Conservation (phyloP, 2,113 vertebrate genomes). For the Trinectes maculatus region DNA sequence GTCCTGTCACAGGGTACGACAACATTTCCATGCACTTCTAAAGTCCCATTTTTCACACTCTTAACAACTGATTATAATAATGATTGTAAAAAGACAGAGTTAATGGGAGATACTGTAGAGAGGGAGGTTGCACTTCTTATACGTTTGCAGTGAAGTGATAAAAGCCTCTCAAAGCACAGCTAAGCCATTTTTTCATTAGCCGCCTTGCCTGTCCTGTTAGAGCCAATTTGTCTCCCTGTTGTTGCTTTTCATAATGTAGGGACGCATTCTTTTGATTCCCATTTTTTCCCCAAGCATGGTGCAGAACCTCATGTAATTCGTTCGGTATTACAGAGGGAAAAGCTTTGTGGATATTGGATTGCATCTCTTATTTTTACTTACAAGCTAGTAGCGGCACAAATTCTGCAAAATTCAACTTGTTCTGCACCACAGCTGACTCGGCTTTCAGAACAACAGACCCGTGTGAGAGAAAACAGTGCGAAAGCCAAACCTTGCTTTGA, state of each 20-base stretch:
- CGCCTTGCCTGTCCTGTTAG: neutral
- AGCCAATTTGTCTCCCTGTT: constrained; percentile 9
- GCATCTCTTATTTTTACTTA: neutral
- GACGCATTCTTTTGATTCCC: constrained; percentile 3
- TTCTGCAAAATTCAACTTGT: constrained; percentile 41
- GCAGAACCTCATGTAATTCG: constrained; percentile 33
- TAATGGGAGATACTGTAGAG: constrained; percentile 5
- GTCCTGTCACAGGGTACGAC: constrained; percentile 26
- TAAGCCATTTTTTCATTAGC: constrained; percentile 23
- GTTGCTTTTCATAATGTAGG: neutral
- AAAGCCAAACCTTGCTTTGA: constrained; percentile 56
- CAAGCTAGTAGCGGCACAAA: neutral
- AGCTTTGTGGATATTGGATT: constrained; percentile 20
- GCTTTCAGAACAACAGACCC: constrained; percentile 59
- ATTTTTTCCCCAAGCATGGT: constrained; percentile 8
- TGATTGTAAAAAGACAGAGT: constrained; percentile 34
- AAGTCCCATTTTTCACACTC: constrained; percentile 36
- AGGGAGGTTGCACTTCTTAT: constrained; percentile 38
- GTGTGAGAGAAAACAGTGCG: constrained; percentile 15
- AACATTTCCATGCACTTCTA: constrained; percentile 39
- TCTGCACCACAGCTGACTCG: constrained; percentile 35
- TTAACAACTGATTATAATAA: too few species aligned
- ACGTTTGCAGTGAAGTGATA: constrained; percentile 38
- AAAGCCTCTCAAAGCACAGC: neutral
- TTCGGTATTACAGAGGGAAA: neutral